phyloP scores from a whole-genome alignment of 2,797 vertebrate genomes.

The Syngnathus acus region DNA sequence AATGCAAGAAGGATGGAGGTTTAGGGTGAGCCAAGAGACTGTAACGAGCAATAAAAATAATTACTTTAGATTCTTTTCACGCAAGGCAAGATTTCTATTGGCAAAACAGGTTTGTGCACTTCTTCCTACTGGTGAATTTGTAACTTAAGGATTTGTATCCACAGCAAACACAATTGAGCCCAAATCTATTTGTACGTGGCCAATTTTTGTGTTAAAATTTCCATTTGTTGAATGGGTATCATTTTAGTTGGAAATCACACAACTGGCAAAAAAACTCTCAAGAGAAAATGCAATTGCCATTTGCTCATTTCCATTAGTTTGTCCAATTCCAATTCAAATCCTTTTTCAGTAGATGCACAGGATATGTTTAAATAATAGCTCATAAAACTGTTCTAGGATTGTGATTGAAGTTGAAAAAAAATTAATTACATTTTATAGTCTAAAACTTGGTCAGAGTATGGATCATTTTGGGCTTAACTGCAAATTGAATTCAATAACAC shows the following conservation, averaged over 20 bases:
- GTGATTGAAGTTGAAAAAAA: neutral
- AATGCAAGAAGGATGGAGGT: conserved; percentile 12
- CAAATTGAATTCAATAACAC: neutral
- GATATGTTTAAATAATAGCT: neutral
- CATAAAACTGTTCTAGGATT: neutral
- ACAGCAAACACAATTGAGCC: neutral
- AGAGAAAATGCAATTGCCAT: neutral
- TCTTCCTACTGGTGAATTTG: neutral
- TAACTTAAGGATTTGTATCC: neutral
- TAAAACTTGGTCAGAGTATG: neutral
- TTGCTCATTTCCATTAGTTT: neutral
- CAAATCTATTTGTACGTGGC: neutral
- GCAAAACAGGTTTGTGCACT: conserved; percentile 1
- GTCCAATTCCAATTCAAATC: neutral
- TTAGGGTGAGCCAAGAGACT: conserved; percentile 25
- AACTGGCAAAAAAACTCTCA: neutral
- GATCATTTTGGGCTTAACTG: neutral
- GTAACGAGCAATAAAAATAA: conserved; percentile 23
- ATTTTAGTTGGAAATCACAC: neutral
- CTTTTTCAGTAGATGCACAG: neutral
- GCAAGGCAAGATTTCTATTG: conserved; percentile 12
- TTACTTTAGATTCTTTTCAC: conserved; percentile 18
- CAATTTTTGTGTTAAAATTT: neutral
- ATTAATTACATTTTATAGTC: neutral
- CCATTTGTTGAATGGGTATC: neutral